Evolutionary conservation across 1,140 invertebrate species (phyloP), one percentile per base, ranked within the genome.

Genomic region (Drosophila eugracilis): DNA sequence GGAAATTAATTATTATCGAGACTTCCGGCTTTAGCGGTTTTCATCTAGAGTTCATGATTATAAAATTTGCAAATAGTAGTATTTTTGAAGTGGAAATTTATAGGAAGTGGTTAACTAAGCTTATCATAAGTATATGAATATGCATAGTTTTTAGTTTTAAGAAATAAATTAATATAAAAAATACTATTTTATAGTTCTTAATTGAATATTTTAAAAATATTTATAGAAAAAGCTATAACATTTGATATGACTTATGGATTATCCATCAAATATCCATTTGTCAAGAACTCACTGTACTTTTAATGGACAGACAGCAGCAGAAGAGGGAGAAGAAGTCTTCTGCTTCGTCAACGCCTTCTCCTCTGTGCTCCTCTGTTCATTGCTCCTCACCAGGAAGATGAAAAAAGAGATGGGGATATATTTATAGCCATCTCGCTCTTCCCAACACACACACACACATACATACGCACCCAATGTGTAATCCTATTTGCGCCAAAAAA

Each of bases 401-500:
- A 39, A 28, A 21, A 19, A 22, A 19, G 17, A 14, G 24, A 24
- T 14, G 32, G 34, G 19, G 41, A 30, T 26, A 36, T 36, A 36
- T 36, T 30, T 14, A 14, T 4, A 12, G 10, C 48, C 44, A 22
- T 63, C 70, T 37, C 49, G 48, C 34, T 73, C 55, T 73, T 12
- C 39, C 39, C 22, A 14, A 17, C 15, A 39, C 36, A 37, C 34
- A 15, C 5, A 36, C 32, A 36, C 34, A 7, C 14, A 36, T 60
- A 34, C 32, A 69, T 42, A 75, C 62, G 53, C 62, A 50, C 47
- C 22, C 44, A 30, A 39, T 36, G 45, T 62, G 81, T 86, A 88
- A 86, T 86, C 83, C 83, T 83, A 86, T 86, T 88, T 83, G 70
- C 66, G 67, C 73, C 78, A 86, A 85, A 74, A 80, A 60, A 70